A percentile compares a stretch with the other conserved stretches of the same genome.
Evolutionary conservation across 2,888 invertebrate species (phyloP).

Genomic region (Julus scandinavius): DNA sequence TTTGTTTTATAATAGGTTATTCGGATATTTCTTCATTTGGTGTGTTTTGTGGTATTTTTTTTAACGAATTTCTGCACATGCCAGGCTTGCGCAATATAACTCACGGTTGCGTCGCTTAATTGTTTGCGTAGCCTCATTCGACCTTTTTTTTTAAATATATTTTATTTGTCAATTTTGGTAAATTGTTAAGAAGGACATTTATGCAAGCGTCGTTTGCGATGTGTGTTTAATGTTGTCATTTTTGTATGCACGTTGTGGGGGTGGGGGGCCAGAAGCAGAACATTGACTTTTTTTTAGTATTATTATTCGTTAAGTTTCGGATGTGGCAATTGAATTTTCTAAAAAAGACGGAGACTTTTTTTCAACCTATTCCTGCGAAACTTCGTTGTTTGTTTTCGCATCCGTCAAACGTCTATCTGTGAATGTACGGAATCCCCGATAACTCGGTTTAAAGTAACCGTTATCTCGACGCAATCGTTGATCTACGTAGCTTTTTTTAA

Average conservation of each 20-base stretch:
- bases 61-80: background rate
- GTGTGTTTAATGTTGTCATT: background rate
- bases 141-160: background rate
- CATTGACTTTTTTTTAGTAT: background rate
- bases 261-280: background rate
- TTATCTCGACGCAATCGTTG: slow-evolving; percentile 20
- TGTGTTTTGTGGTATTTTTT: background rate
- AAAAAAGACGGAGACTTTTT: background rate
- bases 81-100: background rate
- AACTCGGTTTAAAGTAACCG: background rate
- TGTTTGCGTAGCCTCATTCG: background rate
- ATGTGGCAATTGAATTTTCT: background rate
- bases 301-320: background rate
- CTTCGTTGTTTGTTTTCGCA: background rate
- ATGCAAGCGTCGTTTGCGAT: background rate
- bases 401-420: background rate
- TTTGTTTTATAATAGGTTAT: slow-evolving; percentile 19
- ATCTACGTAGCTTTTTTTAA: slow-evolving; percentile 19
- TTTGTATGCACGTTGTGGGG: background rate
- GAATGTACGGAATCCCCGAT: slow-evolving; percentile 30
- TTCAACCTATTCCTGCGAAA: background rate
- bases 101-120: background rate
- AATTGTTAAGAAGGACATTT: background rate
- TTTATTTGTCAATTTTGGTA: background rate
- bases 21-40: background rate